Evolutionary conservation across 2,113 vertebrate genomes (phyloP), one percentile per base, ranked within the genome.

Genomic region (Heterotilapia buettikoferi): DNA sequence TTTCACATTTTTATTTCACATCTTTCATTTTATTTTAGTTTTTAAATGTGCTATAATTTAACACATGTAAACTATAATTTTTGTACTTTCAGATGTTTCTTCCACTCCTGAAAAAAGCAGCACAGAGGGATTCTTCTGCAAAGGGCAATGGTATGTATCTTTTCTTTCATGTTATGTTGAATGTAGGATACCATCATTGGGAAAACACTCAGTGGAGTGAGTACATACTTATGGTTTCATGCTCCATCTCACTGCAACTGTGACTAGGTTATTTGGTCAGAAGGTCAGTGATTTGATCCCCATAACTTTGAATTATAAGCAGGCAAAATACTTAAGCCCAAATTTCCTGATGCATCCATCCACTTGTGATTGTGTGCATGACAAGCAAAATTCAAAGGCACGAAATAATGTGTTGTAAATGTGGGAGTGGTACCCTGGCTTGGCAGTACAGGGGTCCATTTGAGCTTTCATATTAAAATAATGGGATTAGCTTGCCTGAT

Each of bases 41-140:
- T 66, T n/a, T 36, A 66, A 66, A 66, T 66, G 33, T 66, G 12
- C 66, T 71, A 9, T 71, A 24, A 43, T 40, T 24, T 71, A 9
- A 71, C 66, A 24, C n/a, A 6, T 21, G 63, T 40, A 8, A 38
- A 71, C 38, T 59, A 4, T 61, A 18, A 3, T 4, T 38, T 40
- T 16, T 18, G 16, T 78, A 21, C 26, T 63, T 54, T 5, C 66
- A 92, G 91, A 68, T 90, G 86, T 43, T 87, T 26, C 88, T 89
- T 73, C 86, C 91, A 13, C 81, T 90, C 68, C 93, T 92, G 18
- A 53, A 88, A 83, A 90, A 24, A 38, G 90, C 93, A 68, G 91
- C 93, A 52, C 86, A 87, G 38, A 66, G 4, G 3, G 2, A 2
- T 14, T 63, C 57, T 6, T 6, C 78, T 79, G 61, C 19, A 7